Evolutionary conservation across 2,797 vertebrate genomes (phyloP).

Genomic region (Mycteria americana): DNA sequence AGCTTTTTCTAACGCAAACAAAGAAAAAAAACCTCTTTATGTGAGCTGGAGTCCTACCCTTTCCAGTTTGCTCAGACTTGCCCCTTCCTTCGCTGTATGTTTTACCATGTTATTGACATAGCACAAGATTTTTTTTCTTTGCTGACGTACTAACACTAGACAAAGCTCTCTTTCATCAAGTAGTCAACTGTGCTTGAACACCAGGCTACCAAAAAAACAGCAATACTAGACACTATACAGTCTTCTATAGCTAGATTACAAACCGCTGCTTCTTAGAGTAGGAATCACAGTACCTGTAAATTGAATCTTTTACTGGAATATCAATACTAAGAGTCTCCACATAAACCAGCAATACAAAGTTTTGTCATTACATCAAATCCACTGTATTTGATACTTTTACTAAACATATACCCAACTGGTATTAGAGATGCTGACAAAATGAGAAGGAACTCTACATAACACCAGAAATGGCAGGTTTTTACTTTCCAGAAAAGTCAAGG

Average conservation of each 20-base stretch:
- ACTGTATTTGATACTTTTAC: background rate
- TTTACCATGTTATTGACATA: background rate
- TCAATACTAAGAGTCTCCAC: background rate
- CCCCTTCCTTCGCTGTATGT: background rate
- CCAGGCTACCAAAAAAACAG: background rate
- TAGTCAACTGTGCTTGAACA: background rate
- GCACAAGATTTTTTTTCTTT: background rate
- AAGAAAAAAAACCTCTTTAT: background rate
- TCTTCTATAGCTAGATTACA: background rate
- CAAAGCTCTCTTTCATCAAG: conserved; percentile 30
- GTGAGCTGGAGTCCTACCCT: background rate
- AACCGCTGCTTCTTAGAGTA: background rate
- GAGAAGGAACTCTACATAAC: background rate
- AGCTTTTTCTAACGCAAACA: background rate
- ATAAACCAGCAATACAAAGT: background rate
- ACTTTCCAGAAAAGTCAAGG: background rate
- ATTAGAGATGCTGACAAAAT: background rate
- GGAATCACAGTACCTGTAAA: background rate
- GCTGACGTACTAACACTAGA: background rate
- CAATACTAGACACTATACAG: background rate
- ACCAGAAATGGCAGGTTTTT: background rate
- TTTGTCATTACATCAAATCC: background rate
- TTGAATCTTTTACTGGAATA: background rate
- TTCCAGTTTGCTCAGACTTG: conserved; percentile 37
- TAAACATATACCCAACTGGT: background rate